Conservation (phyloP, 2,113 vertebrate genomes). For the Urocynchramus pylzowi region DNA sequence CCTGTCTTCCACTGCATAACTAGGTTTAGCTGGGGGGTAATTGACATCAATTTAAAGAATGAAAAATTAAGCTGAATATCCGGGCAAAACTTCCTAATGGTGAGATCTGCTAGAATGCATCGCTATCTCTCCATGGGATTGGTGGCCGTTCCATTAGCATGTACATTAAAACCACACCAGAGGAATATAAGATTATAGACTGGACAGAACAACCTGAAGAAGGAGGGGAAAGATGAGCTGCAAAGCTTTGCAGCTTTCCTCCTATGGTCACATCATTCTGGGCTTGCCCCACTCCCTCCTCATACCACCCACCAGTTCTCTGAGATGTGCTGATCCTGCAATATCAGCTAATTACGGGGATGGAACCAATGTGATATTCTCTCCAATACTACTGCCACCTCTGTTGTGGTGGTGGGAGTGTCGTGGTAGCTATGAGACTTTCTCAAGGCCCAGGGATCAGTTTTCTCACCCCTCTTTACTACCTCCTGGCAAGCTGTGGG, state of each 20-base stretch:
- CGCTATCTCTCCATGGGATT: not conserved
- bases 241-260: not conserved
- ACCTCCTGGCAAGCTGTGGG: not conserved
- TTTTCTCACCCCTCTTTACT: not conserved
- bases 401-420: not conserved
- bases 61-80: constrained; percentile 55
- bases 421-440: not conserved
- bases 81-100: constrained; percentile 21
- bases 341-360: not conserved
- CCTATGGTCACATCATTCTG: not conserved
- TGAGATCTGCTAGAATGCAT: constrained; percentile 16
- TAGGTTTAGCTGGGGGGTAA: constrained; percentile 54
- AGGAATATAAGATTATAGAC: not conserved
- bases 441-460: not conserved
- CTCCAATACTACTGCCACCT: not conserved
- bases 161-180: not conserved
- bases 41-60: constrained; percentile 65
- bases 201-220: not conserved
- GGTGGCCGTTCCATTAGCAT: not conserved
- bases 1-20: constrained; percentile 40
- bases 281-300: not conserved
- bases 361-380: not conserved
- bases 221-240: not conserved
- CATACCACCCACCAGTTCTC: not conserved
- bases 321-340: not conserved